Conservation (phyloP, 2,113 vertebrate genomes). For the Channa argus region DNA sequence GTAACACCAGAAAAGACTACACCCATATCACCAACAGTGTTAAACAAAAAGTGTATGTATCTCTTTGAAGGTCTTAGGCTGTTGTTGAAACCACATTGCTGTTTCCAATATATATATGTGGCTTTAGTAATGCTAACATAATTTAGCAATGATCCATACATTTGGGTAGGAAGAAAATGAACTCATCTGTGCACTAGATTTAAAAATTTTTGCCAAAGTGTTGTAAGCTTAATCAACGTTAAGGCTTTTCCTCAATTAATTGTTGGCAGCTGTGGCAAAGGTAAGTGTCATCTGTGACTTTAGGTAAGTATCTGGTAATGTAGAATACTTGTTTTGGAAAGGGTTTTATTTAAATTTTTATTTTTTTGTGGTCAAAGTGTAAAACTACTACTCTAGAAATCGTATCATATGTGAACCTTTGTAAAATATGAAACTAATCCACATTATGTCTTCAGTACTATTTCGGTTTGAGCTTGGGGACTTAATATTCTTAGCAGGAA, state of each 20-base stretch:
- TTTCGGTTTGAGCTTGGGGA: neutral
- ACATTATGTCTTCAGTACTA: neutral
- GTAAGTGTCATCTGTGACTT: constrained; percentile 69
- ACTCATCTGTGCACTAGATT: constrained; percentile 40
- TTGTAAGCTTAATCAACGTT: constrained; percentile 47
- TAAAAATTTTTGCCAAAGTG: constrained; percentile 41
- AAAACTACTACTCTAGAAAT: no score
- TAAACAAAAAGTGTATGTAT: constrained; percentile 99
- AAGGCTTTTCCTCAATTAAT: constrained; percentile 51
- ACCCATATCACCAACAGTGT: constrained; percentile 92
- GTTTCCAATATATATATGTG: constrained; percentile 48
- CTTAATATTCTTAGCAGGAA: neutral
- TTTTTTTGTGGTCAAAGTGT: no score
- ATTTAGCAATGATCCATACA: constrained; percentile 24
- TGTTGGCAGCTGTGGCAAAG: constrained; percentile 60
- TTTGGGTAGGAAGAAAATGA: constrained; percentile 40
- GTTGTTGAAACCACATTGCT: constrained; percentile 59
- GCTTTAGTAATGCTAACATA: constrained; percentile 53
- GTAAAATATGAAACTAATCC: neutral
- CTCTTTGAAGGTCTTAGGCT: constrained; percentile 86
- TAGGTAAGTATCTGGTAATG: constrained; percentile 69
- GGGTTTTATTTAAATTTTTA: neutral
- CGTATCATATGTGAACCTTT: neutral
- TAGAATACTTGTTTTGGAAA: constrained; percentile 22
- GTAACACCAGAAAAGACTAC: constrained; percentile 97